These are phyloP conservation scores for Antigone vipio DNA, from an alignment of 2,113 vertebrate species.

Conservation along the genomic window DNA sequence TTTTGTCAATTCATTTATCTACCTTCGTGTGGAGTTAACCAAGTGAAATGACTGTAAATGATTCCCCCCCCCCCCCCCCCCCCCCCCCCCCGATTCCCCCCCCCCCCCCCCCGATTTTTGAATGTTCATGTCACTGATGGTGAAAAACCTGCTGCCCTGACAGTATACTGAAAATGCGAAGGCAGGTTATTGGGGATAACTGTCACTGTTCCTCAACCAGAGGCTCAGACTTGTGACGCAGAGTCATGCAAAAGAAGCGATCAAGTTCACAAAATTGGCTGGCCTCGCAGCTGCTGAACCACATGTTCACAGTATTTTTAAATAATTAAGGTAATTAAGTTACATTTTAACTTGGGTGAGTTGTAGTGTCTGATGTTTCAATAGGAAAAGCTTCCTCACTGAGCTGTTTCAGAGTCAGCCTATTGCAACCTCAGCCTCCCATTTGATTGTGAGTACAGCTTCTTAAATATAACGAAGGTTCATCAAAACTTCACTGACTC, in stretches of 20 bases:
- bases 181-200: background rate
- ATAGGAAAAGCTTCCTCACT: background rate
- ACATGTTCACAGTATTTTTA: background rate
- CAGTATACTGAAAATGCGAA: background rate
- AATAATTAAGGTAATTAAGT: background rate
- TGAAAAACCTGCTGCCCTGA: background rate
- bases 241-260: background rate
- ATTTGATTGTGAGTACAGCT: background rate
- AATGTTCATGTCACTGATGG: background rate
- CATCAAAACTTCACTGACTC: background rate
- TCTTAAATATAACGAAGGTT: background rate
- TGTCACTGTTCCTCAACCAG: fast-evolving
- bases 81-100: background rate
- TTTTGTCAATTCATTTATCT: background rate
- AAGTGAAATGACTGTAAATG: background rate
- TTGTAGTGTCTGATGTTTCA: background rate
- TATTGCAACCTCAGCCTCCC: background rate
- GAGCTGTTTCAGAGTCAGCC: background rate
- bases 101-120: background rate
- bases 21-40: background rate
- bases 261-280: background rate
- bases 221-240: background rate
- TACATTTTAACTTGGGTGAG: background rate
- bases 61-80: background rate
- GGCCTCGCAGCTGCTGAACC: background rate